A percentile compares a stretch with the other conserved stretches of the same genome.
Conservation (phyloP, 2,797 vertebrate genomes). For the Eutrigla gurnardus region DNA sequence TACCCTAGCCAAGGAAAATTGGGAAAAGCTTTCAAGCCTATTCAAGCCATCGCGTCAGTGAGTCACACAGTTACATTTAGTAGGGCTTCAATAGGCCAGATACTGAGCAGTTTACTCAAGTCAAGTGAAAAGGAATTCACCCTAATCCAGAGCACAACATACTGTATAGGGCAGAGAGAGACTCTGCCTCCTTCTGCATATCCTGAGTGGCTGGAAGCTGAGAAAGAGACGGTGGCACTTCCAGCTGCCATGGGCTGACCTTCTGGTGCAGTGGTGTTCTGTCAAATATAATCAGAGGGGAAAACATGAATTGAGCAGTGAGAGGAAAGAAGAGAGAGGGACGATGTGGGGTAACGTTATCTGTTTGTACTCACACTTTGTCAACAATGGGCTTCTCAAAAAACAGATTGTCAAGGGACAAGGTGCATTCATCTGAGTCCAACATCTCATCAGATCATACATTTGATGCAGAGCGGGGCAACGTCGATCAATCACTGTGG, state of each 20-base stretch:
- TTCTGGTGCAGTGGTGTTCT: constrained; percentile 85
- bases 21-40: constrained; percentile 32
- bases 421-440: constrained; percentile 78
- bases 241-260: constrained; percentile 81
- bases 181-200: constrained; percentile 87
- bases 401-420: constrained; percentile 88
- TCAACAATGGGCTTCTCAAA: constrained; percentile 86
- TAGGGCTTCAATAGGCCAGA: constrained; percentile 39
- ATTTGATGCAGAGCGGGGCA: constrained; percentile 28
- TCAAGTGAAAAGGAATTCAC: constrained; percentile 67
- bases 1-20: constrained; percentile 25
- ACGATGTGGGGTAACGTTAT: background rate
- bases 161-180: constrained; percentile 76
- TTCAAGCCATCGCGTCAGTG: constrained; percentile 46
- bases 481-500: constrained; percentile 1
- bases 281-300: constrained; percentile 35
- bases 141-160: constrained; percentile 72
- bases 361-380: constrained; percentile 86
- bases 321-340: background rate
- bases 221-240: constrained; percentile 84
- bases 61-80: constrained; percentile 56
- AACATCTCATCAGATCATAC: constrained; percentile 79
- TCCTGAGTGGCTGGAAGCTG: constrained; percentile 88
- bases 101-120: constrained; percentile 56
- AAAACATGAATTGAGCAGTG: constrained; percentile 13